Base-by-base conservation (phyloP, 2,113 vertebrate genomes). In the Phaetusa simplex region DNA sequence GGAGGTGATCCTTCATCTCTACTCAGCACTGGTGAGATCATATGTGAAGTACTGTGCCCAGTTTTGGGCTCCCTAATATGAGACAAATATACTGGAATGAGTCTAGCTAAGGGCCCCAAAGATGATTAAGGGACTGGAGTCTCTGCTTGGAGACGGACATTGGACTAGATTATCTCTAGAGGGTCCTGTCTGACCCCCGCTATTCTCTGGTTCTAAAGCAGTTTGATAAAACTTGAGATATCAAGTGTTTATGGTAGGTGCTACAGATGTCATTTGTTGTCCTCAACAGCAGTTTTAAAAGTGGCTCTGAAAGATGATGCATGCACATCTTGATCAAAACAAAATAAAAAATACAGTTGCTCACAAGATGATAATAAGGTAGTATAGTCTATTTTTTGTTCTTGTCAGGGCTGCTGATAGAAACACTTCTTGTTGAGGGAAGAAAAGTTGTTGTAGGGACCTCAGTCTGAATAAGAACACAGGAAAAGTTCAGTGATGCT, bases 371-470 rank as follows among this genome's bases (percentile, higher is more conserved):
- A 34, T 61, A 55, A 12, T 5, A 24, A 32, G 8, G 24, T 7
- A 19, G 22, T 1, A 1, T 3, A 45, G 3, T 5, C 23, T 59
- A 8, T 4, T 6, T 62, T 38, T 59, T 50, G 8, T n/a, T 73
- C 23, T 38, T 18, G 13, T 32, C 18, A 65, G 50, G 50, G 55
- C 29, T 52, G 23, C 17, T 58, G 29, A 15, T 40, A 14, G 36
- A 65, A 89, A 32, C 14, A 2, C 5, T 17, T 29, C 8, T 7
- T 20, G 38, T 43, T 58, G n/a, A 1, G 47, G 22, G 34, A 42
- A 56, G n/a, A 43, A 34, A 22, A 9, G 29, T 26, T 45, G 8
- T 53, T 24, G 19, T 34, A 45, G 47, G 36, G 47, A 11, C 2
- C 36, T 71, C 30, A 14, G 49, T 4, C 24, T 71, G 34, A 24